Percentiles rank a stretch among this genome's conserved stretches.
phyloP scores from a whole-genome alignment of 1,140 invertebrate species.

The Ectropis grisescens region DNA sequence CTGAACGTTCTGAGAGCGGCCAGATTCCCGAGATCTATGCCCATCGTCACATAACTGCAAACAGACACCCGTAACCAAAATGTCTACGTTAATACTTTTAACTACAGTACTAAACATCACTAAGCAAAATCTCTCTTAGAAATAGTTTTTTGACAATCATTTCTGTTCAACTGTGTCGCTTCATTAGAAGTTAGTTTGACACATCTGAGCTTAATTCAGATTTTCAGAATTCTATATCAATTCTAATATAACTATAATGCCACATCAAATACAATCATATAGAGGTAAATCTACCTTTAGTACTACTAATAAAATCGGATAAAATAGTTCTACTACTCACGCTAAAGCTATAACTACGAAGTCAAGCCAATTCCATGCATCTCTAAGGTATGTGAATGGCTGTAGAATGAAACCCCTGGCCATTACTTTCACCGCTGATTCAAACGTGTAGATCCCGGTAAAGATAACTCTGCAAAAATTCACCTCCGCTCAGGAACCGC shows the following conservation, averaged over 20 bases:
- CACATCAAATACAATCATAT: conserved; percentile 17
- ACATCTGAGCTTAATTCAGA: too few relatives aligned
- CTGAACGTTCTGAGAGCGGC: conserved; percentile 98
- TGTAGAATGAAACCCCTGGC: conserved; percentile 99
- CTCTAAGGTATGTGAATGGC: conserved; percentile 99
- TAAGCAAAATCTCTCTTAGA: too few relatives aligned
- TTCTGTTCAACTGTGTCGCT: too few relatives aligned
- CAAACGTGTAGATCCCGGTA: conserved; percentile 99
- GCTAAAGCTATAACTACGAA: conserved; percentile 99
- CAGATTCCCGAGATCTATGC: conserved; percentile 97
- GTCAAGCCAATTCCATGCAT: conserved; percentile 99
- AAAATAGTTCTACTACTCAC: conserved; percentile 84
- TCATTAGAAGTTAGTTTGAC: too few relatives aligned
- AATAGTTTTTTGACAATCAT: too few relatives aligned
- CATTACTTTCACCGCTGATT: conserved; percentile 98
- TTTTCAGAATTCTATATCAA: too few relatives aligned
- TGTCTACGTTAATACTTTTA: conserved; percentile 55
- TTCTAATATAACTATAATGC: conserved; percentile 16
- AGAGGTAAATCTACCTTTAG: conserved; percentile 15
- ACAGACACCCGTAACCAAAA: conserved; percentile 57
- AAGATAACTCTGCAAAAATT: conserved; percentile 95
- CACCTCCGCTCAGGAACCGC: conserved; percentile 64
- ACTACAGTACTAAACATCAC: conserved; percentile 27
- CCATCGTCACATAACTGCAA: conserved; percentile 98
- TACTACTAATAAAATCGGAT: conserved; percentile 32